phyloP scores from a whole-genome alignment of 30 jellyfish, hydroid and myxozoan genomes.

The Turritopsis dohrnii region DNA sequence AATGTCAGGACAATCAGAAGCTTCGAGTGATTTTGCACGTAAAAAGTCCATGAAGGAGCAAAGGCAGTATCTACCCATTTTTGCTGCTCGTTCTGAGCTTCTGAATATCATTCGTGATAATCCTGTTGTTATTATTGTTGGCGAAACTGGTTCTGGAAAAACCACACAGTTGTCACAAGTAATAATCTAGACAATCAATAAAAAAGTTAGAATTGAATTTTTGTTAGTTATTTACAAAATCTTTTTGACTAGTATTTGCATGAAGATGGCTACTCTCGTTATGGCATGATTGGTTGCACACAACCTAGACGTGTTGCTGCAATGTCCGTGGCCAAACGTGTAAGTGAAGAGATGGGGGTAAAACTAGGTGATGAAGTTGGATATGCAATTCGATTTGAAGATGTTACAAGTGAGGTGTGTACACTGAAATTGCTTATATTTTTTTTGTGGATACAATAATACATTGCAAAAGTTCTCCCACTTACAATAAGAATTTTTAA shows the following conservation, averaged over 20 bases:
- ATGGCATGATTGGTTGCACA: slow-evolving; percentile 97
- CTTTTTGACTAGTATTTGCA: slow-evolving; percentile 60
- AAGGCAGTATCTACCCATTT: slow-evolving; percentile 81
- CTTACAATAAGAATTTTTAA: too few species aligned
- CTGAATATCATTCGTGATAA: slow-evolving; percentile 77
- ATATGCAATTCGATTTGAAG: slow-evolving; percentile 96
- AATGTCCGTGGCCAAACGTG: slow-evolving; percentile 98
- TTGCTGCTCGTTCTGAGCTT: slow-evolving; percentile 91
- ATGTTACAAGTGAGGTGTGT: slow-evolving; percentile 85
- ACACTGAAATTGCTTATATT: neutral
- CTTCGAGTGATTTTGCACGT: slow-evolving; percentile 80
- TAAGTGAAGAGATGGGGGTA: slow-evolving; percentile 95
- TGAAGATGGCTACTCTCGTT: slow-evolving; percentile 85
- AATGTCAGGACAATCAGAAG: slow-evolving; percentile 68
- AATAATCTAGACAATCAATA: neutral
- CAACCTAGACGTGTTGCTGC: slow-evolving; percentile 99
- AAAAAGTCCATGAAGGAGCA: slow-evolving; percentile 72
- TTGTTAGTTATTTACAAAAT: neutral
- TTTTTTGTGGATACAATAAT: too few species aligned
- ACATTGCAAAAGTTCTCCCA: too few species aligned
- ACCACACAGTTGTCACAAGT: slow-evolving; percentile 98
- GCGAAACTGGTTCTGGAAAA: slow-evolving; percentile 99
- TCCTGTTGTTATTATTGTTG: slow-evolving; percentile 80
- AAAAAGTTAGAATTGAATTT: too few species aligned
- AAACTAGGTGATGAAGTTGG: slow-evolving; percentile 96